Conservation (phyloP, 2,113 vertebrate genomes). For the Sinocyclocheilus rhinocerous region DNA sequence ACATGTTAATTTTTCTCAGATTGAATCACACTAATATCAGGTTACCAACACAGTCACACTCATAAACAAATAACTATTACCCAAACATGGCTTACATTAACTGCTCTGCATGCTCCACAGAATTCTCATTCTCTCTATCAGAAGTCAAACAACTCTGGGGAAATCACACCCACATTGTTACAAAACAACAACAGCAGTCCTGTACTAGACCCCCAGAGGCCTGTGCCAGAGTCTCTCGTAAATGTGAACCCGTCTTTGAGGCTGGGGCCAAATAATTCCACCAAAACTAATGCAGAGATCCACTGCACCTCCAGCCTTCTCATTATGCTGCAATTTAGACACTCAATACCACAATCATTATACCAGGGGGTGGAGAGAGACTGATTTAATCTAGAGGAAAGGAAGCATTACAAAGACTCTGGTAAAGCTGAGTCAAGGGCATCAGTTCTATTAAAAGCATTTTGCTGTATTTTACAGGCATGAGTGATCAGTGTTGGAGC, state of each 20-base stretch:
- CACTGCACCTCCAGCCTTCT: constrained; percentile 29
- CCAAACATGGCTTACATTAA: constrained; percentile 28
- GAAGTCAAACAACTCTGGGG: constrained; percentile 23
- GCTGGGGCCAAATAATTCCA: constrained; percentile 27
- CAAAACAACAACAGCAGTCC: constrained; percentile 36
- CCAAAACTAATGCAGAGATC: constrained; percentile 25
- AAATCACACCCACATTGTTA: constrained; percentile 15
- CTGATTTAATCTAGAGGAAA: constrained; percentile 23
- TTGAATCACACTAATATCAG: constrained; percentile 26
- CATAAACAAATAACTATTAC: constrained; percentile 9
- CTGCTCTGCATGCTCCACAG: neutral
- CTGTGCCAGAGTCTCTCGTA: constrained; percentile 37
- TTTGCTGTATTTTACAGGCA: neutral
- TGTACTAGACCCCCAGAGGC: constrained; percentile 15
- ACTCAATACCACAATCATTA: constrained; percentile 33
- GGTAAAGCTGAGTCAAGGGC: constrained; percentile 24
- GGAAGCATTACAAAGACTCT: neutral
- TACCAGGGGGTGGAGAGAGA: too few species aligned
- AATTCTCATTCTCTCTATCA: neutral
- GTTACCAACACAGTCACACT: constrained; percentile 7
- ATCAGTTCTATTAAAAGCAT: constrained; percentile 9
- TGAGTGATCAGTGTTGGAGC: constrained; percentile 13
- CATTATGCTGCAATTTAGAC: constrained; percentile 36
- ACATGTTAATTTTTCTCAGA: constrained; percentile 14
- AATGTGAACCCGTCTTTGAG: constrained; percentile 30